Base-by-base conservation (phyloP, 1,140 invertebrate species). In the Homarus americanus region DNA sequence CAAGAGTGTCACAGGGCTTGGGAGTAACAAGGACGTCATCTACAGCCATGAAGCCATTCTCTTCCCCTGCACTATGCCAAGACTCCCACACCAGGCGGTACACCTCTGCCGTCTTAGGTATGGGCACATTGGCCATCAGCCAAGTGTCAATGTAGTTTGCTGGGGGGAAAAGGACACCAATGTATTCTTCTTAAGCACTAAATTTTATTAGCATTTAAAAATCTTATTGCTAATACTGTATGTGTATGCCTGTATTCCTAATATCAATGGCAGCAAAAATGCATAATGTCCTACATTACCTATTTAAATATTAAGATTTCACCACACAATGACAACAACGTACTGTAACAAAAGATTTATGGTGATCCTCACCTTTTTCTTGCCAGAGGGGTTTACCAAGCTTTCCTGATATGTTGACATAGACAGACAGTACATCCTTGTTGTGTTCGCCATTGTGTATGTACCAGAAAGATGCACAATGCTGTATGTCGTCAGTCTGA, bases 391-490 rank as follows among this genome's bases (percentile, higher is more conserved):
- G 40, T 9, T 17, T 28, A 7, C 72, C 83, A 0, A 41, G 40
- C 12, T 38, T 32, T 7, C 73, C 84, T 10, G 44, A 58, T 24
- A 76, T n/a, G 28, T 58, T 40, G n/a, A 40, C 72, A 38, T 53
- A 87, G 24, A 87, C 69, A 1, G 9, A 3, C 28, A 87, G 73
- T n/a, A 32, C 63, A 20, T 87, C 84, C 34, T 12, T 28, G 72
- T 49, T 58, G 44, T 73, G 34, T 28, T 49, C 49, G 41, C 84
- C 84, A 41, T 73, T 75, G 41, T 87, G 84, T 32, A 87, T 49
- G 73, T 87, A 87, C 84, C 84, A 87, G 72, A 87, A 87, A n/a
- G 72, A 49, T 17, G 41, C 69, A 32, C 84, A 87, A 9, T 53
- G 49, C 10, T 73, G 24, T 17, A 28, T 66, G 44, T 75, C 28